Evolutionary conservation across 2,113 vertebrate species (phyloP).

Genomic region (Ciconia stormi): DNA sequence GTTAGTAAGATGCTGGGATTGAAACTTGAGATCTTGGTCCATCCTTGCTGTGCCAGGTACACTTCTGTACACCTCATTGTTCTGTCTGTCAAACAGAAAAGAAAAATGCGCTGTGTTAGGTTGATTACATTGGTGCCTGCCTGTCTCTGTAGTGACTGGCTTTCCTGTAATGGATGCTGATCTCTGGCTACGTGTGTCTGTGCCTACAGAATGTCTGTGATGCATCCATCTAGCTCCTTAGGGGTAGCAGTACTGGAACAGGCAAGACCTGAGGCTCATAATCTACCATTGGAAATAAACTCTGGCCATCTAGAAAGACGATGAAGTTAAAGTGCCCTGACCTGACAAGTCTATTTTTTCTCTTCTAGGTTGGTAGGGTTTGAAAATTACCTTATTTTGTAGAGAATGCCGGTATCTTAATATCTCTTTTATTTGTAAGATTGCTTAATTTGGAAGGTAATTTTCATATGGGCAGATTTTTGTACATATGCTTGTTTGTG

Average conservation of each 20-base stretch:
- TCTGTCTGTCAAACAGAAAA: not conserved
- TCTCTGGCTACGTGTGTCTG: not conserved
- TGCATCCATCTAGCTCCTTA: not conserved
- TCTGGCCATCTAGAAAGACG: not conserved
- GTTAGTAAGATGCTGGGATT: not conserved
- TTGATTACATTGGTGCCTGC: accelerated
- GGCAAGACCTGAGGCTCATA: not conserved
- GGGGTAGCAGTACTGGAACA: not conserved
- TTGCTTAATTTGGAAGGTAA: not conserved
- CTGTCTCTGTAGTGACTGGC: not conserved
- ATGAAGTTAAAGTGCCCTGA: not conserved
- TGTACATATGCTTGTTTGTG: not conserved
- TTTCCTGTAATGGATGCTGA: not conserved
- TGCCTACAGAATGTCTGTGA: not conserved
- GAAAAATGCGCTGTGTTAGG: not conserved
- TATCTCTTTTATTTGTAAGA: not conserved
- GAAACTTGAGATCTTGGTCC: not conserved
- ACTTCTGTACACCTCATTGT: not conserved
- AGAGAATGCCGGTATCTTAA: not conserved
- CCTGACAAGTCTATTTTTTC: not conserved
- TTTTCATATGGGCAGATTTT: not conserved
- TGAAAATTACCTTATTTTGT: not conserved
- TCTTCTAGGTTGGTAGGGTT: not conserved
- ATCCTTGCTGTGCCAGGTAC: not conserved
- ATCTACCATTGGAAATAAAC: not conserved